Conservation (phyloP, 2,797 vertebrate species). For the Spinus olivaceus region DNA sequence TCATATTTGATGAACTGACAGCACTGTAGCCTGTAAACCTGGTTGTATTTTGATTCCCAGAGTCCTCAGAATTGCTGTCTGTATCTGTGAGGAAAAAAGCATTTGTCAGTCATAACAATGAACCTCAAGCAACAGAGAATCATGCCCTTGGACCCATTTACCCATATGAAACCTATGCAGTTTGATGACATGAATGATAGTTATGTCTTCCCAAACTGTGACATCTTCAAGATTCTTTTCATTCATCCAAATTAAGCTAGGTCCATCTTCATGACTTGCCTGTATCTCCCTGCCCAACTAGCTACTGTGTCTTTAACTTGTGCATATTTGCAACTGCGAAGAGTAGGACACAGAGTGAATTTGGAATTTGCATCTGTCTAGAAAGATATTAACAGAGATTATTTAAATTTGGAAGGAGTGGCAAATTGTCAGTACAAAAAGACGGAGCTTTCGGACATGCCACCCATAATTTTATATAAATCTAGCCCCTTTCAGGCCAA, state of each 20-base stretch:
- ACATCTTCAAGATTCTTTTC: not conserved
- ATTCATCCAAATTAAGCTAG: not conserved
- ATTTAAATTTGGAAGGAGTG: not conserved
- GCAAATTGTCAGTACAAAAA: not conserved
- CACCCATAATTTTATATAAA: not conserved
- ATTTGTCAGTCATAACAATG: not conserved
- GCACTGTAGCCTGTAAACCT: conserved; percentile 73
- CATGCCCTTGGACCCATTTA: not conserved
- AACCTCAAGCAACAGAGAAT: not conserved
- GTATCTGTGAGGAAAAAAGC: conserved; percentile 76
- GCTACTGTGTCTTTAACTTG: not conserved
- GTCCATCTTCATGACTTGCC: not conserved
- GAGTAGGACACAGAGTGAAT: not conserved
- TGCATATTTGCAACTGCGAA: not conserved
- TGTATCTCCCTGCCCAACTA: not conserved
- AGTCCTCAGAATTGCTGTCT: conserved; percentile 92
- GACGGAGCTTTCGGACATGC: not conserved
- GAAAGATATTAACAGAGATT: not conserved
- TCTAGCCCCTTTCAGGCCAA: not conserved
- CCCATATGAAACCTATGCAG: not conserved
- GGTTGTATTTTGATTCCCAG: conserved; percentile 73
- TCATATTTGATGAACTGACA: conserved; percentile 61
- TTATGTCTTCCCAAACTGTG: not conserved
- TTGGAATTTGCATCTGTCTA: not conserved
- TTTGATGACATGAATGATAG: not conserved